Base-by-base conservation (phyloP, 2,113 vertebrate genomes). In the Stigmatopora argus region DNA sequence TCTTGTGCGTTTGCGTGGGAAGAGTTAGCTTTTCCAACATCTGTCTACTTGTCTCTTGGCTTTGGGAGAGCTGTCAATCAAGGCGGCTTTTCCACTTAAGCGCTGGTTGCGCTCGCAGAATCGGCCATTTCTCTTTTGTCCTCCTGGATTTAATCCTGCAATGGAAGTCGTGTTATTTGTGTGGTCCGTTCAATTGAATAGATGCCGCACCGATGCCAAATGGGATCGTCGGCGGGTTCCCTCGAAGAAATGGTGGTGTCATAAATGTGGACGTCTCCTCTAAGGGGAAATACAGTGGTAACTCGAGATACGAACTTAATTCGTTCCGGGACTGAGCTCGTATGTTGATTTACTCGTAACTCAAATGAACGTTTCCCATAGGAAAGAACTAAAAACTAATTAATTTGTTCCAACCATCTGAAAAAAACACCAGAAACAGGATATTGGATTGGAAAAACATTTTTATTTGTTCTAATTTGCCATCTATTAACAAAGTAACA, bases 41-140 rank as follows among this genome's bases (percentile, higher is more conserved):
- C 83, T 84, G 83, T 83, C 78, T 80, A 61, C 62, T 69, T 78
- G 83, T 88, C 82, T 67, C 63, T 80, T 74, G 64, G 57, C 72
- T 72, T 83, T 75, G 76, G 77, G 68, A 69, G 21, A 67, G 70
- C 84, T 70, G 78, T 77, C 86, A 85, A 23, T 85, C 79, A 78
- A 77, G 73, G 51, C 65, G 5, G 44, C 68, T 66, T 76, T 55
- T 53, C 12, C 79, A 81, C 80, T 80, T 83, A 75, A 67, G 21
- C 66, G 52, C 64, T 76, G 73, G 82, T 75, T 47, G 64, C 67
- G 80, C 83, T 78, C 66, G 67, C 73, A 75, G 74, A 72, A 84
- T 78, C 81, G 70, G 53, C 72, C 75, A 23, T 68, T 70, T 79
- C 70, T 51, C n/a, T 73, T 78, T 65, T 79, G 58, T 61, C 68